A percentile compares a stretch with the other conserved stretches of the same genome.
Evolutionary conservation across 2,113 vertebrate genomes (phyloP).

Genomic region (Cygnus buccinator): DNA sequence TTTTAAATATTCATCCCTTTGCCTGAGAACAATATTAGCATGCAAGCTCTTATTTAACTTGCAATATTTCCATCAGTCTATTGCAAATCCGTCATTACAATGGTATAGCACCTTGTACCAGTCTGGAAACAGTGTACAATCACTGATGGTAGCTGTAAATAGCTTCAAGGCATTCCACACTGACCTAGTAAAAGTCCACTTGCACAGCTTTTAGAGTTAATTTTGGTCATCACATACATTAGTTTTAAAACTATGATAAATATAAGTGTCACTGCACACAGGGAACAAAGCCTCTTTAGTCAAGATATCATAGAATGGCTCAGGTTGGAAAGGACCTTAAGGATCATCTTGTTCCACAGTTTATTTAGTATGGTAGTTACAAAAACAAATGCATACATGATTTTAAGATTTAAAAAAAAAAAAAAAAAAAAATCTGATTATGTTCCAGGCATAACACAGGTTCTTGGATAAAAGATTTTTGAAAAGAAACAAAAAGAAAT

Average conservation of each 20-base stretch:
- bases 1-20: not conserved
- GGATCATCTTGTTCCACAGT: too few relatives aligned
- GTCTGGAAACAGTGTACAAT: not conserved
- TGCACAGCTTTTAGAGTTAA: not conserved
- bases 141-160: not conserved
- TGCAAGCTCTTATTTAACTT: not conserved
- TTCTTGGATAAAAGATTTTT: not conserved
- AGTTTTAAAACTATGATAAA: not conserved
- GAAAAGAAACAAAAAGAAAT: not conserved
- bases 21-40: not conserved
- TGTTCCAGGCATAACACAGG: not conserved
- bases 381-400: not conserved
- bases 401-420: not conserved
- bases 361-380: not conserved
- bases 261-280: not conserved
- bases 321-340: too few relatives aligned
- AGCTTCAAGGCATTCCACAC: not conserved
- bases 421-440: not conserved
- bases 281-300: not conserved
- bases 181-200: not conserved
- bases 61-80: not conserved
- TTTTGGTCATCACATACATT: not conserved
- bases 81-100: not conserved
- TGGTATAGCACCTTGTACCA: not conserved
- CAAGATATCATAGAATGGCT: not conserved